phyloP scores from a whole-genome alignment of 2,113 vertebrate genomes.

The Bostrychus sinensis region DNA sequence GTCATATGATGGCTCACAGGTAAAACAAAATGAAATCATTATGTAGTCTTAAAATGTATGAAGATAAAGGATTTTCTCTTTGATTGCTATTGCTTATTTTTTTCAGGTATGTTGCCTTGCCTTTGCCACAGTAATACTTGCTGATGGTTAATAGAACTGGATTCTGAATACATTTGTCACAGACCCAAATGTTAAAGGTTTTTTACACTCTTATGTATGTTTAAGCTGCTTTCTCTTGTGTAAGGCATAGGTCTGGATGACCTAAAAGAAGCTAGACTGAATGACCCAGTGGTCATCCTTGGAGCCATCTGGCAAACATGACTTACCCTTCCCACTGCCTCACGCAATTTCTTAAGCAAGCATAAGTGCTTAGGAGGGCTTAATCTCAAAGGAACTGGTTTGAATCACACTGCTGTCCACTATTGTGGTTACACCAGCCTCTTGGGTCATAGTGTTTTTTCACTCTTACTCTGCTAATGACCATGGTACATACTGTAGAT shows the following conservation, averaged over 20 bases:
- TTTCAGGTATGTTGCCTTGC: not conserved
- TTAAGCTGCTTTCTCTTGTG: constrained; percentile 70
- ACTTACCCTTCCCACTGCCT: constrained; percentile 71
- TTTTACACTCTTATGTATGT: constrained; percentile 59
- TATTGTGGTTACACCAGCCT: constrained; percentile 43
- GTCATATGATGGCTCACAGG: not conserved
- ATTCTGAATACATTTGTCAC: constrained; percentile 33
- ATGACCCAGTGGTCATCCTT: constrained; percentile 75
- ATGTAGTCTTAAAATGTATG: not conserved
- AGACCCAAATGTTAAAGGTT: constrained; percentile 54
- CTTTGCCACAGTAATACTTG: not conserved
- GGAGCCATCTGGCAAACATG: constrained; percentile 78
- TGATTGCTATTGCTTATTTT: not conserved
- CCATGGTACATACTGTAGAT: not conserved
- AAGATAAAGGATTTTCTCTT: too few relatives aligned
- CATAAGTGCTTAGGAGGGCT: constrained; percentile 75
- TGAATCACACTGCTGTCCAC: constrained; percentile 54
- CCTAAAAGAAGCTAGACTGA: constrained; percentile 74
- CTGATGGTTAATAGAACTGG: not conserved
- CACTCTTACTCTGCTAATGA: constrained; percentile 35
- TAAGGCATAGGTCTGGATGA: constrained; percentile 57
- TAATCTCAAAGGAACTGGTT: constrained; percentile 78
- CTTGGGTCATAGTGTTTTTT: constrained; percentile 66
- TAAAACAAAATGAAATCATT: not conserved
- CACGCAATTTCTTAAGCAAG: constrained; percentile 76